phyloP scores from a whole-genome alignment of 2,888 invertebrate genomes.

The Dryocosmus kuriphilus region DNA sequence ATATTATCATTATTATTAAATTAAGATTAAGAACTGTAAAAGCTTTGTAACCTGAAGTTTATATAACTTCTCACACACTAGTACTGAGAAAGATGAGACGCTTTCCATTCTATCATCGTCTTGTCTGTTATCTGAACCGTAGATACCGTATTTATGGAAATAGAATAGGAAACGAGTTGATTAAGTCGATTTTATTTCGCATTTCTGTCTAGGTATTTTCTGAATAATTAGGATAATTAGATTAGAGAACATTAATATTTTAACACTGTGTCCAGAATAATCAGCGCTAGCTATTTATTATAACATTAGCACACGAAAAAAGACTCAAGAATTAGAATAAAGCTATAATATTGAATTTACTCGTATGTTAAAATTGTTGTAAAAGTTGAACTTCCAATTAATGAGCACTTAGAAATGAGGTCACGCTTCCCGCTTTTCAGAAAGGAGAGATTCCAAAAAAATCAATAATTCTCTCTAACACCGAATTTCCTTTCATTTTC shows the following conservation, averaged over 20 bases:
- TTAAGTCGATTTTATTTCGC: background rate
- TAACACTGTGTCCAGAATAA: background rate
- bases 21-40: background rate
- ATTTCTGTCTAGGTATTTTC: background rate
- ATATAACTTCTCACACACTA: background rate
- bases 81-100: constrained; percentile 1
- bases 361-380: background rate
- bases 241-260: background rate
- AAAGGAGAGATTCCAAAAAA: constrained; percentile 14
- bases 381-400: background rate
- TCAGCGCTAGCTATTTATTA: background rate
- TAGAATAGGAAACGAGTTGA: background rate
- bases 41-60: background rate
- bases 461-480: background rate
- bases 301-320: background rate
- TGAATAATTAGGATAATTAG: background rate
- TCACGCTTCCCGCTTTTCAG: constrained; percentile 31
- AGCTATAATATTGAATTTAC: background rate
- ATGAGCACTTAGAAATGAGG: background rate
- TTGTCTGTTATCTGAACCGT: constrained; percentile 1
- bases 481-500: constrained; percentile 22
- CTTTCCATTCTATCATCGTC: constrained; percentile 2
- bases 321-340: background rate
- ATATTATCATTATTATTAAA: background rate
- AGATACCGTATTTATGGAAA: constrained; percentile 10